A percentile compares a stretch with the other conserved stretches of the same genome.
These are phyloP conservation scores for Merops nubicus DNA, from an alignment of 2,113 vertebrate genomes.

Conservation along the genomic window DNA sequence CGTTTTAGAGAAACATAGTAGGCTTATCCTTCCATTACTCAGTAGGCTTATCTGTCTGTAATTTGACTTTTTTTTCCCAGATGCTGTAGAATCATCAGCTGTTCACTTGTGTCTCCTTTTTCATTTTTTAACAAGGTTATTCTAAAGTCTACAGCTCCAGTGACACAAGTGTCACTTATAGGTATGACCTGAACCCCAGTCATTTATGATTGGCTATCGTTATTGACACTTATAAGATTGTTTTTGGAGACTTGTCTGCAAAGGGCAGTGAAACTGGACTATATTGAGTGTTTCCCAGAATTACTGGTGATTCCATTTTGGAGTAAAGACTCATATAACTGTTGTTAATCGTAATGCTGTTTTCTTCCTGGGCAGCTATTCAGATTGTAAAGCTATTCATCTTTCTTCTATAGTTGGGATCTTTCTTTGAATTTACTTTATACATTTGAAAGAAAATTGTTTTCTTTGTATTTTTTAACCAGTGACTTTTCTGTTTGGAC, in stretches of 20 bases:
- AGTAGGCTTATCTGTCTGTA: neutral
- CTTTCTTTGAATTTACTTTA: neutral
- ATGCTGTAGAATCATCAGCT: neutral
- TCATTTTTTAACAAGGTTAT: neutral
- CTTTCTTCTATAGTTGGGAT: neutral
- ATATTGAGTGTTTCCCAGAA: neutral
- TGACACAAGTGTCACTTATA: neutral
- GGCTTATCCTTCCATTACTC: neutral
- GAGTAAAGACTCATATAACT: neutral
- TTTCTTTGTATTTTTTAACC: slow-evolving; percentile 18
- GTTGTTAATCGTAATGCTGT: neutral
- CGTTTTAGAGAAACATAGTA: neutral
- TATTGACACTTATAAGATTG: neutral
- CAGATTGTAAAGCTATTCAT: neutral
- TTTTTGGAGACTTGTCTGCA: neutral
- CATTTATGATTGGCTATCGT: neutral
- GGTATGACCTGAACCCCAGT: neutral
- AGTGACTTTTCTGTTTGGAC: neutral
- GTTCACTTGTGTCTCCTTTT: neutral
- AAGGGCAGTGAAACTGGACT: neutral
- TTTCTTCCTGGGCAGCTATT: neutral
- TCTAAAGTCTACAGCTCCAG: neutral
- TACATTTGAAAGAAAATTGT: neutral
- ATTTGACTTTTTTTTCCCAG: neutral
- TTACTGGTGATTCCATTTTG: neutral